These are phyloP conservation scores for Eudorcas thomsonii DNA, from an alignment of 2,113 vertebrate genomes.

Conservation along the genomic window DNA sequence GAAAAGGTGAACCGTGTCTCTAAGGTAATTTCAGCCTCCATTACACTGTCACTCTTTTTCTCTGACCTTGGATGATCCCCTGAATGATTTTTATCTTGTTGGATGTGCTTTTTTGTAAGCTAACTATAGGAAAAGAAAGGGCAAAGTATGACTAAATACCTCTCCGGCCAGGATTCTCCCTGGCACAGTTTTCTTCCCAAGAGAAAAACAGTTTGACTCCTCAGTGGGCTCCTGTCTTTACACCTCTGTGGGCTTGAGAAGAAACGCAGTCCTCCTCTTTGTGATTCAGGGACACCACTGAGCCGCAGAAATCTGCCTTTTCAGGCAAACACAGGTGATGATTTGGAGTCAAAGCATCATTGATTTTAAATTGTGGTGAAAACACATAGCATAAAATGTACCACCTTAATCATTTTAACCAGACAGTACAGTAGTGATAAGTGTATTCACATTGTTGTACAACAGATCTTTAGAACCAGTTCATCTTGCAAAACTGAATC, in stretches of 20 bases:
- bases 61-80: neutral
- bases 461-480: neutral
- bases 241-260: neutral
- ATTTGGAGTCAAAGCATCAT: neutral
- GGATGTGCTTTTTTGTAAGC: neutral
- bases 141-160: neutral
- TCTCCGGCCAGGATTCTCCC: neutral
- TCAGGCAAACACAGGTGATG: neutral
- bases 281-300: neutral
- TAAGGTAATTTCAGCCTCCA: neutral
- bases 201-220: neutral
- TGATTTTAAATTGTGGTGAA: neutral
- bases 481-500: neutral
- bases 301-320: conserved; percentile 1
- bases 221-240: neutral
- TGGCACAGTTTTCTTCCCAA: neutral
- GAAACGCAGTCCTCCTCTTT: neutral
- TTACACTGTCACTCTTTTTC: neutral
- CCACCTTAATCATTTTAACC: neutral
- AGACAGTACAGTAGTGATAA: neutral
- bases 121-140: neutral
- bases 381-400: neutral
- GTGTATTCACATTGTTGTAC: neutral
- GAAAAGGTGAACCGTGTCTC: neutral
- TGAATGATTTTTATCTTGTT: neutral